Percentiles rank a stretch among this genome's conserved stretches.
These are phyloP conservation scores for Endotricha flammealis DNA, from an alignment of 2,888 invertebrate species.

Conservation along the genomic window DNA sequence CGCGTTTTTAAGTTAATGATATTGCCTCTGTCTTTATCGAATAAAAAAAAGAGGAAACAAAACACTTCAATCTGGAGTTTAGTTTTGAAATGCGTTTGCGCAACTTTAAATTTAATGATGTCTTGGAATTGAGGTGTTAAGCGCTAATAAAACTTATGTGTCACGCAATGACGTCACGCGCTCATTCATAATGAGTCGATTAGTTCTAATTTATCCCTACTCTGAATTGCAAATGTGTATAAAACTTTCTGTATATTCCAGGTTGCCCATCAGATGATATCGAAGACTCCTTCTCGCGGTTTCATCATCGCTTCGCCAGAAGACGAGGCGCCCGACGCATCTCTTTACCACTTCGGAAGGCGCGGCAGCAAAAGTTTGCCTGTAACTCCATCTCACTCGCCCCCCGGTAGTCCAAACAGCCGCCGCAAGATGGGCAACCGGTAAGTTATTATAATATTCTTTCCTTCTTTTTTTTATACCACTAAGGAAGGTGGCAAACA, in stretches of 20 bases:
- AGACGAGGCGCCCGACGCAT: slow-evolving; percentile 40
- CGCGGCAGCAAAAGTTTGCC: slow-evolving; percentile 86
- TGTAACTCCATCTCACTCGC: slow-evolving; percentile 82
- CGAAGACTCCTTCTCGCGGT: slow-evolving; percentile 59
- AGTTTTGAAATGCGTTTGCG: too few species aligned
- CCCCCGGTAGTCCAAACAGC: slow-evolving; percentile 75
- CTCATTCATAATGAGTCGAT: too few species aligned
- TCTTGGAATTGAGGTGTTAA: too few species aligned
- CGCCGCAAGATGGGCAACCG: slow-evolving; percentile 81
- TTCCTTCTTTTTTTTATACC: background rate
- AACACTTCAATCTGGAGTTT: too few species aligned
- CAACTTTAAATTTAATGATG: too few species aligned
- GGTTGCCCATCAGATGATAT: slow-evolving; percentile 79
- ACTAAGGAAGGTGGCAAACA: too few species aligned
- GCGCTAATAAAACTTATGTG: too few species aligned
- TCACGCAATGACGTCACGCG: too few species aligned
- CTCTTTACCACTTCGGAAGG: slow-evolving; percentile 53
- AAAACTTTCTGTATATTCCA: slow-evolving; percentile 24
- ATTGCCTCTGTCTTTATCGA: too few species aligned
- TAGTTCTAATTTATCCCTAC: background rate
- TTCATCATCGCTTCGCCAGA: slow-evolving; percentile 60
- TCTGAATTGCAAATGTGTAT: background rate
- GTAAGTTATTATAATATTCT: slow-evolving; percentile 43
- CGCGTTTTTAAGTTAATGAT: too few species aligned
- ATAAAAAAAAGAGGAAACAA: too few species aligned